Base-by-base conservation (phyloP, 2,888 invertebrate genomes). In the Chrysodeixis includens region DNA sequence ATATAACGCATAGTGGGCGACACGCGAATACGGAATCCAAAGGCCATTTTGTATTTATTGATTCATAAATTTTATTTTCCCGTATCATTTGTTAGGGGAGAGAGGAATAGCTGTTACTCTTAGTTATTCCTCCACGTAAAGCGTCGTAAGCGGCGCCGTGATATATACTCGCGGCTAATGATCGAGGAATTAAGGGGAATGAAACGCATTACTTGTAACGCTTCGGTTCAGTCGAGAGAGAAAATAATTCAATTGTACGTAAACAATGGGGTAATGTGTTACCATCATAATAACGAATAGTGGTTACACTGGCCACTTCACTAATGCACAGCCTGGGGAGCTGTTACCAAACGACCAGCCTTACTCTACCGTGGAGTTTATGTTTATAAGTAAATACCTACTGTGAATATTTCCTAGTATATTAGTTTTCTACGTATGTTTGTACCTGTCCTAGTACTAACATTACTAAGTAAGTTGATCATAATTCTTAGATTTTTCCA, bases 41-140 rank as follows among this genome's bases (percentile, higher is more conserved):
- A 78, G 57, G 69, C 59, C 70, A 62, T 74, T 81, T 58, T 54
- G 61, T 78, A 73, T 76, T 81, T 82, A 83, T 77, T 73, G 81
- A 83, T 82, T 79, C 81, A 74, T 76, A 81, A 71, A 83, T 80
- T 78, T 79, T 74, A 78, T 79, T 73, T 72, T 46, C 26, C 52
- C 62, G 67, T 55, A 66, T 78, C 69, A 75, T 79, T 79, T 70
- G 69, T 74, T 67, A 74, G 54, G 62, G 71, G 61, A 62, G 64
- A 54, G 52, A 49, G 51, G 77, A 71, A 81, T 73, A 58, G 52
- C 68, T 55, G 57, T 69, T 66, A 69, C 62, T 67, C 35, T 64
- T 69, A 76, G 60, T 62, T 78, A 69, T 78, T 73, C 62, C 67
- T 74, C 71, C 63, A 65, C 54, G 64, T 68, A 68, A 66, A 76